Base-by-base conservation (phyloP, 2,888 invertebrate species). In the Orthosia cruda region DNA sequence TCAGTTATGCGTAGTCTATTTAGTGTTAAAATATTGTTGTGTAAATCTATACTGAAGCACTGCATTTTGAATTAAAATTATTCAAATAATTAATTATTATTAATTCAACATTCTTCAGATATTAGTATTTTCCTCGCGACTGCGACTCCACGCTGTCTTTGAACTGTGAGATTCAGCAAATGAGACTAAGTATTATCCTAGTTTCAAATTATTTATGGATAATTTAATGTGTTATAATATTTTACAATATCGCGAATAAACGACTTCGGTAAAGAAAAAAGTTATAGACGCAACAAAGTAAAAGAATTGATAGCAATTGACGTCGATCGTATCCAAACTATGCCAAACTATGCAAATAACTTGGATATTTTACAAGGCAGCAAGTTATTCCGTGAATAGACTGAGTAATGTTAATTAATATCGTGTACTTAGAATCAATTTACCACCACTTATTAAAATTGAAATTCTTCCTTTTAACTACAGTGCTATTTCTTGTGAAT, bases 391-490 rank as follows among this genome's bases (percentile, higher is more conserved):
- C 83, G 65, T 72, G 52, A 68, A 72, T 79, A 72, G 68, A 68
- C 52, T 68, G n/a, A 83, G 40, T 73, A 72, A 79, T 62, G 40
- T 45, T 80, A 72, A 83, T 80, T 32, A 67, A 68, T 71, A 72
- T 59, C n/a, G 55, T 66, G 62, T 82, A 63, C 61, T 77, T 80
- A 73, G 18, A 68, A 59, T 64, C 55, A 79, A 83, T 83, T 83
- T 72, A 78, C 59, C 12, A 45, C n/a, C 79, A 78, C 49, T 67
- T 67, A 80, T 77, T 57, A 20, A 49, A 49, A 57, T 57, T 77
- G 47, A 59, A 63, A 59, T 83, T 67, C 63, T 54, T 55, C 45
- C 47, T 58, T 83, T 69, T 55, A 67, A 59, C 16, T 52, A n/a
- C 49, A 55, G 55, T 70, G 82, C 59, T 66, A 77, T 71, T 63